Percentiles rank a stretch among this genome's conserved stretches.
Evolutionary conservation across 2,888 invertebrate species (phyloP).

Genomic region (Nomada flava): DNA sequence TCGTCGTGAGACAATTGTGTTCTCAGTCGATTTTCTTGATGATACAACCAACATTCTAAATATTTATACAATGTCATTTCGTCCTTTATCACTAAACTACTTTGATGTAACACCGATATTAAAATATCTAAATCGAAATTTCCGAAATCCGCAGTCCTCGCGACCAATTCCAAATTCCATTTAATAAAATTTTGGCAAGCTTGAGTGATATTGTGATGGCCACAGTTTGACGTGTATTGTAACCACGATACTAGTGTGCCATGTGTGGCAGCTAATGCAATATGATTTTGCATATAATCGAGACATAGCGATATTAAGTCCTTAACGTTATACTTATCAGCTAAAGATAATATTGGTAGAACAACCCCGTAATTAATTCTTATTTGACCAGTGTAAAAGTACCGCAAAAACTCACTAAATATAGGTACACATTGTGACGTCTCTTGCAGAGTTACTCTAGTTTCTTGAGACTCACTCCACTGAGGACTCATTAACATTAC

Average conservation of each 20-base stretch:
- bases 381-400: slow-evolving; percentile 96
- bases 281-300: slow-evolving; percentile 94
- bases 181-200: slow-evolving; percentile 93
- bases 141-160: slow-evolving; percentile 91
- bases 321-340: slow-evolving; percentile 97
- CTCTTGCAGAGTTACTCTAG: slow-evolving; percentile 93
- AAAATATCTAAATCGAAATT: slow-evolving; percentile 93
- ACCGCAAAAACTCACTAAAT: slow-evolving; percentile 95
- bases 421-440: slow-evolving; percentile 93
- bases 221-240: slow-evolving; percentile 94
- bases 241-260: slow-evolving; percentile 95
- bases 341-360: slow-evolving; percentile 94
- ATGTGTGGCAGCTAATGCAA: slow-evolving; percentile 92
- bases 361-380: slow-evolving; percentile 93
- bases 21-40: slow-evolving; percentile 87
- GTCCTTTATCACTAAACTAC: slow-evolving; percentile 94
- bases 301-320: slow-evolving; percentile 94
- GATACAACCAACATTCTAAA: slow-evolving; percentile 91
- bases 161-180: slow-evolving; percentile 95
- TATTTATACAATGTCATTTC: slow-evolving; percentile 93
- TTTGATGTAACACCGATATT: slow-evolving; percentile 91
- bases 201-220: slow-evolving; percentile 90
- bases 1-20: slow-evolving; percentile 81
- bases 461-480: slow-evolving; percentile 96
- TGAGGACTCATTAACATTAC: slow-evolving; percentile 98